A percentile compares a stretch with the other conserved stretches of the same genome.
phyloP scores from a whole-genome alignment of 2,797 vertebrate genomes.

The Gephyroberyx darwinii region DNA sequence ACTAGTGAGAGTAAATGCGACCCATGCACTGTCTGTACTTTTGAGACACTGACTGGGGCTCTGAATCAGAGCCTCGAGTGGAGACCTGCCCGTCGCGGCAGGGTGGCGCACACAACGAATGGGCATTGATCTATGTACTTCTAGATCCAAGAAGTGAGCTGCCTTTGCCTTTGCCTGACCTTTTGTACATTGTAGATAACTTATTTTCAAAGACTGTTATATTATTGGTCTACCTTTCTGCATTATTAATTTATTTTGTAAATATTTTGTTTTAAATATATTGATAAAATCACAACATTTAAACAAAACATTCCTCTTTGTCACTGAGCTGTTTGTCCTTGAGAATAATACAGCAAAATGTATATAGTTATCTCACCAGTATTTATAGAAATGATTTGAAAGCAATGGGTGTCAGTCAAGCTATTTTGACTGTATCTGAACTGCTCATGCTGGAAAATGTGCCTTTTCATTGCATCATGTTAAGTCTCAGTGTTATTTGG shows the following conservation, averaged over 20 bases:
- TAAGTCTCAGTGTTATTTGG: background rate
- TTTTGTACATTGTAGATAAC: conserved; percentile 72
- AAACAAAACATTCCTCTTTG: background rate
- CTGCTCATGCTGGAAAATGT: background rate
- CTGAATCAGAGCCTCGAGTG: conserved; percentile 46
- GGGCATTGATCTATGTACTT: conserved; percentile 46
- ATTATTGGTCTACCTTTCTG: conserved; percentile 37
- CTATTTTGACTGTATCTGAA: background rate
- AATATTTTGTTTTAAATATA: conserved; percentile 67
- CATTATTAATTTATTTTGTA: conserved; percentile 71
- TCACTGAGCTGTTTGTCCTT: background rate
- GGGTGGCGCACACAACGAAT: conserved; percentile 25
- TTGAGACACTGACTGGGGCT: conserved; percentile 18
- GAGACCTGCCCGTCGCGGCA: conserved; percentile 39
- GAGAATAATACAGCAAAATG: background rate
- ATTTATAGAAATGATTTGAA: background rate
- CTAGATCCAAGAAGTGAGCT: conserved; percentile 55
- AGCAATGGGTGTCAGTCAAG: background rate
- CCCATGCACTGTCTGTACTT: conserved; percentile 57
- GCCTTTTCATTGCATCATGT: conserved; percentile 2
- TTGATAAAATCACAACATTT: conserved; percentile 20
- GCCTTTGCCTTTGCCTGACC: conserved; percentile 73
- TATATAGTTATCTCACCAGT: background rate
- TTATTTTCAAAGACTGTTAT: conserved; percentile 69
- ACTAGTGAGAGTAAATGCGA: conserved; percentile 38